A percentile compares a stretch with the other conserved stretches of the same genome.
These are phyloP conservation scores for Lycaena phlaeas DNA, from an alignment of 2,888 invertebrate genomes.

Conservation along the genomic window DNA sequence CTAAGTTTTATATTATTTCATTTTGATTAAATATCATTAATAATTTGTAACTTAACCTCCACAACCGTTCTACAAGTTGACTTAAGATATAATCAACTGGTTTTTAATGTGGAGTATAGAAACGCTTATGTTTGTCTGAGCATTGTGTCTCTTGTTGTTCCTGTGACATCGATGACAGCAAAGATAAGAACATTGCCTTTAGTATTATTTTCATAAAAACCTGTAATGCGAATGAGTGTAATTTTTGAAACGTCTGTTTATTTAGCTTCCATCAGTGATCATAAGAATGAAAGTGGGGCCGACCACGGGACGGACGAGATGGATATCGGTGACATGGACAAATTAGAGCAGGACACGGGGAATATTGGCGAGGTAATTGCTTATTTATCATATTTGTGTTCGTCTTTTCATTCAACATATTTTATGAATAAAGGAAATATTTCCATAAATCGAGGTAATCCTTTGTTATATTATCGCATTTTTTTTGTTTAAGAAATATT, in stretches of 20 bases:
- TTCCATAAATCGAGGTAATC: too few species aligned
- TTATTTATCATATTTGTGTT: too few species aligned
- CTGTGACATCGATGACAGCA: not conserved
- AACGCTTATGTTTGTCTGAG: slow-evolving; percentile 15
- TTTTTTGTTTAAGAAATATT: too few species aligned
- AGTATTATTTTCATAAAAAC: slow-evolving; percentile 21
- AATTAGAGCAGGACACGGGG: slow-evolving; percentile 60
- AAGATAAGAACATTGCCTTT: slow-evolving; percentile 13
- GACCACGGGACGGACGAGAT: slow-evolving; percentile 59
- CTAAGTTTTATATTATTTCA: too few species aligned
- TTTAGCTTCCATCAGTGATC: slow-evolving; percentile 26
- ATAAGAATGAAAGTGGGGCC: slow-evolving; percentile 41
- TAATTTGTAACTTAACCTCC: too few species aligned
- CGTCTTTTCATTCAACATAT: too few species aligned
- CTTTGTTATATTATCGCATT: too few species aligned
- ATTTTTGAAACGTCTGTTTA: too few species aligned
- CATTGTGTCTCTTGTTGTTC: not conserved
- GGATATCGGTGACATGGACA: slow-evolving; percentile 69
- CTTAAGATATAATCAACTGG: slow-evolving; percentile 47
- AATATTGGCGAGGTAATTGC: slow-evolving; percentile 61
- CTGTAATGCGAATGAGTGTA: too few species aligned
- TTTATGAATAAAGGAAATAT: too few species aligned
- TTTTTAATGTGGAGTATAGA: slow-evolving; percentile 59
- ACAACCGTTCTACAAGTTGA: slow-evolving; percentile 60
- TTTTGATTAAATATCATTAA: too few species aligned